Evolutionary conservation across 1,140 invertebrate species (phyloP), one percentile per base, ranked within the genome.

Genomic region (Schlechtendalia chinensis): DNA sequence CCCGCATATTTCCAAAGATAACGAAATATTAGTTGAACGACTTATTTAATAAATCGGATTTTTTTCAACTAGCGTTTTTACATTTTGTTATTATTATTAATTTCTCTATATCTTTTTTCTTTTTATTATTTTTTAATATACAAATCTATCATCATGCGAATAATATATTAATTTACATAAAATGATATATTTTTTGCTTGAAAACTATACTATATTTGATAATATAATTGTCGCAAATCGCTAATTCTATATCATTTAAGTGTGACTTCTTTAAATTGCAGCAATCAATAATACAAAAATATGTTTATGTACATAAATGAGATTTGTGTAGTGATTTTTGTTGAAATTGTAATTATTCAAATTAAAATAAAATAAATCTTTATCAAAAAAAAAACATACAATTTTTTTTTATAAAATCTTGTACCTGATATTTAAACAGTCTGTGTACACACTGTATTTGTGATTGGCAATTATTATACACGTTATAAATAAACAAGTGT

Each of bases 1-100:
- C 12, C 50, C 22, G 58, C 11, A n/a, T 61, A 79, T 63, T 79
- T 79, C 22, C 1, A 27, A 79, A 47, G 11, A 47, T 19, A n/a
- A 77, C 22, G 32, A 59, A 50, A 50, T 61, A 59, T 61, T 22
- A 56, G 56, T 58, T 58, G n/a, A 59, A 59, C 72, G 24, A 58
- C 72, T 29, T 27, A 32, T 53, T n/a, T 75, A 77, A 77, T 58
- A 77, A 59, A 77, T 75, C 45, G 53, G 50, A n/a, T 58, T 77
- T 77, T 22, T 63, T 61, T 79, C 39, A 12, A 63, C 58, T 61
- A 79, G 29, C 27, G 54, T 45, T 63, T 61, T 79, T 61, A 79
- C 56, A 79, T 63, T 17, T 63, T 61, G 54, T 59, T 63, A 24
- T 79, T n/a, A n/a, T n/a, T n/a, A n/a, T n/a, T n/a, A n/a, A 17